These are phyloP conservation scores for Meloidogyne chitwoodi DNA, from an alignment of 1,140 invertebrate species.

Conservation along the genomic window DNA sequence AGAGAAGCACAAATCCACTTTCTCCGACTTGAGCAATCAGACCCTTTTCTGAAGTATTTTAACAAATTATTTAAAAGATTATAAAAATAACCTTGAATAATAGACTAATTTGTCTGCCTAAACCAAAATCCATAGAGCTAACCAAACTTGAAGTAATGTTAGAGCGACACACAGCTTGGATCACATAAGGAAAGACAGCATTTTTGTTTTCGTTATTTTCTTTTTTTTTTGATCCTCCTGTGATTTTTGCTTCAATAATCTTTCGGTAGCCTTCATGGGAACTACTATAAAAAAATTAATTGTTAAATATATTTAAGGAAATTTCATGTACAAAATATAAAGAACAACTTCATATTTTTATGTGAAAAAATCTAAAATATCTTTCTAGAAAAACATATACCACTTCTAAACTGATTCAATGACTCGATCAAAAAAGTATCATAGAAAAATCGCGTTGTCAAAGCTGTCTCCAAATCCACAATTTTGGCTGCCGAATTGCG, in stretches of 20 bases:
- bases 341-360: too few species aligned
- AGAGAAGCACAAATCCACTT: conserved; percentile 49
- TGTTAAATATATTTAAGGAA: neutral
- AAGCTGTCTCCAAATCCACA: conserved; percentile 12
- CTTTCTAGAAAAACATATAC: too few species aligned
- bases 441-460: conserved; percentile 19
- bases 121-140: conserved; percentile 50
- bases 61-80: neutral
- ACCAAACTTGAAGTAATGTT: conserved; percentile 49
- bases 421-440: conserved; percentile 20
- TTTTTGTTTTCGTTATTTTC: neutral
- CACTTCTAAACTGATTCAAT: conserved; percentile 17
- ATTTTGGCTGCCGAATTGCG: conserved; percentile 13
- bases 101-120: conserved; percentile 42
- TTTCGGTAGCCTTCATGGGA: neutral
- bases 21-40: conserved; percentile 32
- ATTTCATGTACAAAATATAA: too few species aligned
- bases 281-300: neutral
- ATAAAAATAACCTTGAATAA: conserved; percentile 29
- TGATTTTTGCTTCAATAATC: neutral
- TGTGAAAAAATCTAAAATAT: too few species aligned
- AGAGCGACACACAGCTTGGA: conserved; percentile 39
- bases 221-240: neutral
- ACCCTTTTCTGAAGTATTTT: conserved; percentile 43
- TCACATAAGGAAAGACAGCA: neutral